Conservation (phyloP, 2,888 invertebrate species). For the Phorcus lineatus region DNA sequence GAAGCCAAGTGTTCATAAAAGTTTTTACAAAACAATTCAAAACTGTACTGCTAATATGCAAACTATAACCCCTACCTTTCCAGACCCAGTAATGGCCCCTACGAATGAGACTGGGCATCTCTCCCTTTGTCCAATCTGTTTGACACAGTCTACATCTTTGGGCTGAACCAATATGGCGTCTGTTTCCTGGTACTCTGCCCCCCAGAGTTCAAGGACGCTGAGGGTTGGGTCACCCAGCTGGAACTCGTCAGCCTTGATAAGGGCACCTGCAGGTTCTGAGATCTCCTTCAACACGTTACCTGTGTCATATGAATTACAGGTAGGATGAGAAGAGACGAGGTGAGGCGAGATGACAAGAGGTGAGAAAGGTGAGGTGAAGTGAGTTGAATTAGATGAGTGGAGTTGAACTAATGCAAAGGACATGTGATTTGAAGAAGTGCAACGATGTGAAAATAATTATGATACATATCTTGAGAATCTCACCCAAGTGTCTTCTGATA, state of each 20-base stretch:
- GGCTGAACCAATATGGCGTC: constrained; percentile 88
- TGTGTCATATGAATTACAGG: constrained; percentile 57
- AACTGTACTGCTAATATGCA: too few relatives aligned
- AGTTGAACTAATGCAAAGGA: too few relatives aligned
- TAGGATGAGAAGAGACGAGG: too few relatives aligned
- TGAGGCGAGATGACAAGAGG: too few relatives aligned
- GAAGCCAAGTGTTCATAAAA: too few relatives aligned
- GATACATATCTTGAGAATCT: too few relatives aligned
- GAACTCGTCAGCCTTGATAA: constrained; percentile 86
- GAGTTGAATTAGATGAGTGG: too few relatives aligned
- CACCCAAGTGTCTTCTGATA: too few relatives aligned
- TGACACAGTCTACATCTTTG: constrained; percentile 81
- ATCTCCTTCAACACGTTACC: constrained; percentile 97
- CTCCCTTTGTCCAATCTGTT: constrained; percentile 88
- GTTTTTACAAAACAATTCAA: too few relatives aligned
- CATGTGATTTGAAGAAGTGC: too few relatives aligned
- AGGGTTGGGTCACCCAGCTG: constrained; percentile 96
- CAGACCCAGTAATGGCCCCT: constrained; percentile 92
- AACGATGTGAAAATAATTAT: too few relatives aligned
- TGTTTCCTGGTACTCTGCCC: constrained; percentile 98
- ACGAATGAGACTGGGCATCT: constrained; percentile 94
- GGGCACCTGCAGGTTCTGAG: constrained; percentile 94
- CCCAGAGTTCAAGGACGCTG: constrained; percentile 95
- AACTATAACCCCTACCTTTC: constrained; percentile 78
- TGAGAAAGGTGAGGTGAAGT: too few relatives aligned